Base-by-base conservation (phyloP, 1,140 invertebrate genomes). In the Trichonephila clavata region DNA sequence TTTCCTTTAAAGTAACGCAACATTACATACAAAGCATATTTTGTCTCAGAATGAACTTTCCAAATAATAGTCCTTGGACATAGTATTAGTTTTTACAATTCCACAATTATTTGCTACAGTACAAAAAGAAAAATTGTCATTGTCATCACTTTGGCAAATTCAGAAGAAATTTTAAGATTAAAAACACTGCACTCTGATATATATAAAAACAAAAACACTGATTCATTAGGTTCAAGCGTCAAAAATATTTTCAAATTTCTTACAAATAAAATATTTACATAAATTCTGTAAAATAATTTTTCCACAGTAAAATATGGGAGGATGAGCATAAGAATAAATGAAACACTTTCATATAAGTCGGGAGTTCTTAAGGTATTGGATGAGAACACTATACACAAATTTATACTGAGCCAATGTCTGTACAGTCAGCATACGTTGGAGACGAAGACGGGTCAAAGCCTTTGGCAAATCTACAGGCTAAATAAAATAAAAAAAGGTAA, bases 381-480 rank as follows among this genome's bases (percentile, higher is more conserved):
- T 97, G 24, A 99, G 96, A 60, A 98, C 96, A 95, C 97, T 97
- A 95, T 98, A 98, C n/a, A 98, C 97, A 95, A 98, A 98, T 95
- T 97, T 97, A 96, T 99, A 99, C 95, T 98, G 98, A 84, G 97
- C 97, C 80, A 98, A 96, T 71, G 98, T 98, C 96, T 98, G 98
- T 83, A 99, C 97, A 96, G 98, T 97, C 94, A 97, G 97, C 95
- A 98, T 98, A 88, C 98, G 96, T 95, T 99, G 98, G 95, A 98
- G 97, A 77, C 98, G 96, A 32, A 98, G 96, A 93, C 97, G 96
- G 57, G 96, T 96, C 57, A 98, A 97, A 0, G 98, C 97, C 91
- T 97, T 96, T 0, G 98, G 97, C 94, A 98, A 97, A 95, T 98
- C 97, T 92, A 98, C 95, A 95, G 98, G 97, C 97, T 97, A 39